A percentile compares a stretch with the other conserved stretches of the same genome.
Evolutionary conservation across 2,888 invertebrate species (phyloP).

Genomic region (Galeopsomyia nigrocyanea): DNA sequence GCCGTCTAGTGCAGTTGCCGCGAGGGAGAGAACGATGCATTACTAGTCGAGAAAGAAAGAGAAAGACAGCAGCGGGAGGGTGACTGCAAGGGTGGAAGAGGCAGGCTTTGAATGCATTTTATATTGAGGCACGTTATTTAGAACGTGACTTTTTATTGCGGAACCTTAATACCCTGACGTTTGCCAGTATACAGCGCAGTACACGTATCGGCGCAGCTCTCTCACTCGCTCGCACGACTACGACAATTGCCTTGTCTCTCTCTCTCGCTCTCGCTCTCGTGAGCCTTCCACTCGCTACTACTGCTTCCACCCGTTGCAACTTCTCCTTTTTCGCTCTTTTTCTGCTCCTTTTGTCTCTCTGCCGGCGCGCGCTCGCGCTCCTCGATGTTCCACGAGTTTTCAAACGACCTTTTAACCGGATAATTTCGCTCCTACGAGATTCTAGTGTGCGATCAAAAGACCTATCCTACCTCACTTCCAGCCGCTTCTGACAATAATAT

Average conservation of each 20-base stretch:
- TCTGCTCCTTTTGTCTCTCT: not conserved
- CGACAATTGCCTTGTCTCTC: conserved; percentile 45
- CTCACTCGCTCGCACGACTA: conserved; percentile 10
- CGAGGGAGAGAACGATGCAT: not conserved
- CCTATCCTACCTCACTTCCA: too few species aligned
- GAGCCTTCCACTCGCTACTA: conserved; percentile 1
- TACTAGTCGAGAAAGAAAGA: too few species aligned
- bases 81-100: too few species aligned
- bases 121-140: conserved; percentile 48
- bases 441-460: not conserved
- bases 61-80: too few species aligned
- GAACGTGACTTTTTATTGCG: conserved; percentile 48
- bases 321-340: conserved; percentile 15
- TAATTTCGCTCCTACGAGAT: conserved; percentile 30
- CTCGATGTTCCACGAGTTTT: conserved; percentile 16
- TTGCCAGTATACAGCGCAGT: conserved; percentile 21
- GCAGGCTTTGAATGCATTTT: conserved; percentile 46
- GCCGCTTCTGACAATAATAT: too few species aligned
- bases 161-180: conserved; percentile 43
- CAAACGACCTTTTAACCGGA: conserved; percentile 30
- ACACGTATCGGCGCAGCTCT: not conserved
- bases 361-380: too few species aligned
- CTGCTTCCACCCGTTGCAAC: not conserved
- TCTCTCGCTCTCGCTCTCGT: not conserved
- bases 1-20: conserved; percentile 14